Conservation (phyloP, 2,797 vertebrate species). For the Denticeps clupeoides region DNA sequence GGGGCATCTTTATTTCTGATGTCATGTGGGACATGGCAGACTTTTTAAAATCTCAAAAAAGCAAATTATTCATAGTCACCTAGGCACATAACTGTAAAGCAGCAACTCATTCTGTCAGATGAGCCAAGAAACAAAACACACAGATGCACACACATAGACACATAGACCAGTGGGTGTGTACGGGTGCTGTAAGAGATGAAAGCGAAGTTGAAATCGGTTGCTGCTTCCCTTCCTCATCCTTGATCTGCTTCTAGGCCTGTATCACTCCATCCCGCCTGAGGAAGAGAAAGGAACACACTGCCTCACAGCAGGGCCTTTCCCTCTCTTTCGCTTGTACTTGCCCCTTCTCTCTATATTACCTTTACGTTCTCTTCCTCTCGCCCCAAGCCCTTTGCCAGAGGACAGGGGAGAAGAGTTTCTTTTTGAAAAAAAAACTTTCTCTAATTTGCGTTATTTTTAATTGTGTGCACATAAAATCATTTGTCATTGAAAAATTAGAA, state of each 20-base stretch:
- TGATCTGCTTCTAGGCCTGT: constrained; percentile 37
- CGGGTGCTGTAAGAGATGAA: constrained; percentile 33
- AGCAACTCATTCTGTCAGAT: not conserved
- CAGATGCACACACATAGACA: not conserved
- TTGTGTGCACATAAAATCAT: too few relatives aligned
- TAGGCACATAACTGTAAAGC: too few relatives aligned
- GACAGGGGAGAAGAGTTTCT: too few relatives aligned
- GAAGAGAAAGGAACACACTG: constrained; percentile 37
- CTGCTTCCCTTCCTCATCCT: constrained; percentile 25
- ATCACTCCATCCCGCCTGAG: constrained; percentile 37
- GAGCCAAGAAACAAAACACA: not conserved
- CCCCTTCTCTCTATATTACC: constrained; percentile 16
- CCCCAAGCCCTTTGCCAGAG: constrained; percentile 1
- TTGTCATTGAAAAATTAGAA: too few relatives aligned
- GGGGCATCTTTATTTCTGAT: constrained; percentile 53
- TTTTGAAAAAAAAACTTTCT: too few relatives aligned
- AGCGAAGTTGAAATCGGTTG: constrained; percentile 26
- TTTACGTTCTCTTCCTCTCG: not conserved
- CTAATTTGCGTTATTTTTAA: too few relatives aligned
- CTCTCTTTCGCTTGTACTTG: constrained; percentile 15
- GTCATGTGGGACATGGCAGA: constrained; percentile 1
- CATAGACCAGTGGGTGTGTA: constrained; percentile 3
- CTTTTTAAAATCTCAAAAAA: too few relatives aligned
- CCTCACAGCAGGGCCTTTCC: constrained; percentile 41
- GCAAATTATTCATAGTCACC: too few relatives aligned